Conservation (phyloP, 2,113 vertebrate species). For the Rhineura floridana region DNA sequence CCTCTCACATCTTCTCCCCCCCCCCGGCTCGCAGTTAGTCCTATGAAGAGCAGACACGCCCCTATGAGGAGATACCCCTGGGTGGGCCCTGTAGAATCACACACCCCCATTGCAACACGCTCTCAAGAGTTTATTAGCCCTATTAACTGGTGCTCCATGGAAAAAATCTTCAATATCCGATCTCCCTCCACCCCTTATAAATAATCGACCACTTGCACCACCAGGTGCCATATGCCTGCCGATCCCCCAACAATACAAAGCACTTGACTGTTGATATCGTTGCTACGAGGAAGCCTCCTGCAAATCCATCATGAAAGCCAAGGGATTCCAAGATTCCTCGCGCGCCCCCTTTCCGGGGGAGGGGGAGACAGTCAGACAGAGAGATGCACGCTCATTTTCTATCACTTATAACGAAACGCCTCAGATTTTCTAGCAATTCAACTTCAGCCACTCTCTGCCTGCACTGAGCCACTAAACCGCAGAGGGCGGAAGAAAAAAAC, state of each 20-base stretch:
- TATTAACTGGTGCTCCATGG: not conserved
- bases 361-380: not conserved
- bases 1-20: not conserved
- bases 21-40: not conserved
- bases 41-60: not conserved
- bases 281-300: not conserved
- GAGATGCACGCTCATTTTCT: not conserved
- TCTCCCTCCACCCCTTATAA: not conserved
- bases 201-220: not conserved
- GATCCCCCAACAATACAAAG: not conserved
- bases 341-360: not conserved
- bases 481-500: not conserved
- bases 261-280: not conserved
- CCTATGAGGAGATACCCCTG: not conserved
- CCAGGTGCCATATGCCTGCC: not conserved
- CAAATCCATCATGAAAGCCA: not conserved
- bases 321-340: no score
- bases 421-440: not conserved
- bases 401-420: no score
- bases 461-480: not conserved
- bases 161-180: not conserved
- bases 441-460: not conserved
- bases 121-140: not conserved
- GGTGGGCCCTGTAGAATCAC: not conserved
- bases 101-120: not conserved